These are phyloP conservation scores for Dolichotis patagonum DNA, from an alignment of 2,113 vertebrate genomes.

Conservation along the genomic window DNA sequence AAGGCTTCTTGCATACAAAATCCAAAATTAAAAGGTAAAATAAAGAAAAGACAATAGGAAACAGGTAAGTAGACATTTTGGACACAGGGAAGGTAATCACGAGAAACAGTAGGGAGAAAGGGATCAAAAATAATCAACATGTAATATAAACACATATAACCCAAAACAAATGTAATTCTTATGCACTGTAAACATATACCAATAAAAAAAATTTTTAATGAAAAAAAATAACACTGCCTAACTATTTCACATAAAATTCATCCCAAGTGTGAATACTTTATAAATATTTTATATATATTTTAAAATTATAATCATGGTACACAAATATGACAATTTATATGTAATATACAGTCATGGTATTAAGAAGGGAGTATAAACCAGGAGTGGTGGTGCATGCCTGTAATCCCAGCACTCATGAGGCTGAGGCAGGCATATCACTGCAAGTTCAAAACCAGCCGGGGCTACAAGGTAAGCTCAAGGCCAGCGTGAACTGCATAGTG, in stretches of 20 bases:
- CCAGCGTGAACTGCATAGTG: too few species aligned
- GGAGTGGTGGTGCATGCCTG: too few species aligned
- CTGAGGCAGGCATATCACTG: too few species aligned
- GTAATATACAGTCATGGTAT: not conserved
- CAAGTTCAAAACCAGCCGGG: too few species aligned
- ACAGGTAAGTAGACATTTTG: not conserved
- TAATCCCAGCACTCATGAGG: too few species aligned
- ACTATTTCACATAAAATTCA: conserved; percentile 39
- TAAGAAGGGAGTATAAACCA: too few species aligned
- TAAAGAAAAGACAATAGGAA: not conserved
- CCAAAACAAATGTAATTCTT: not conserved
- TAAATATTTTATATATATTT: not conserved
- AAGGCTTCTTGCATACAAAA: not conserved
- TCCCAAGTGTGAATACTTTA: conserved; percentile 21
- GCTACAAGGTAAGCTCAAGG: too few species aligned
- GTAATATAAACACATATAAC: not conserved
- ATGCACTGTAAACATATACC: not conserved
- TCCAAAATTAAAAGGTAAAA: not conserved
- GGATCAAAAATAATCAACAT: not conserved
- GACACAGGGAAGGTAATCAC: not conserved
- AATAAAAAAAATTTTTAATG: not conserved
- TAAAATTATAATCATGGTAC: not conserved
- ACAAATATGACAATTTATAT: not conserved
- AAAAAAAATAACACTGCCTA: not conserved
- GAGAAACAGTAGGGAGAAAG: not conserved